These are phyloP conservation scores for Rhinoptilus africanus DNA, from an alignment of 2,113 vertebrate species.

Conservation along the genomic window DNA sequence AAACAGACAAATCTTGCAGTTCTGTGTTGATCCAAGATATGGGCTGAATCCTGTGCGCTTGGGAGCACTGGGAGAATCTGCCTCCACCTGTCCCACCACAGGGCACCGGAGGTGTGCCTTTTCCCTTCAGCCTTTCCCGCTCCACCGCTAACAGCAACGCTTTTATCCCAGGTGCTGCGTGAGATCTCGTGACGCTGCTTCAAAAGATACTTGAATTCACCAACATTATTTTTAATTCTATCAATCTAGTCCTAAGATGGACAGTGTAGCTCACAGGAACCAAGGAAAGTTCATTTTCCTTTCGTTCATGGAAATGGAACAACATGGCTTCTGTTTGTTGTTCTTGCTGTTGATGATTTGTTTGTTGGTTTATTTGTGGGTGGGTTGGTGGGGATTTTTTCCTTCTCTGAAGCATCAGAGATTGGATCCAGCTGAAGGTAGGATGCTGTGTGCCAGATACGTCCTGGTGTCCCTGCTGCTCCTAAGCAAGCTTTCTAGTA, in stretches of 20 bases:
- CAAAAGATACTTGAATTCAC: background rate
- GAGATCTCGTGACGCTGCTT: background rate
- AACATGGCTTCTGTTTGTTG: background rate
- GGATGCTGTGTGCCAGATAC: background rate
- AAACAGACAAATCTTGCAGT: background rate
- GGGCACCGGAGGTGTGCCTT: background rate
- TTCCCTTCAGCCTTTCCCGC: background rate
- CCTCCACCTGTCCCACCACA: no score
- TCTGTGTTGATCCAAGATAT: background rate
- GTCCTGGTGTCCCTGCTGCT: background rate
- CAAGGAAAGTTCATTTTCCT: background rate
- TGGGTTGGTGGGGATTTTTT: background rate
- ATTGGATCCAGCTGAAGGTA: background rate
- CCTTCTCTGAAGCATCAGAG: background rate
- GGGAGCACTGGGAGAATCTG: no score
- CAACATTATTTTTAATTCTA: background rate
- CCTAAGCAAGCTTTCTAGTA: background rate
- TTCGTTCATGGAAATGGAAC: background rate
- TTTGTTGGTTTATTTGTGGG: background rate
- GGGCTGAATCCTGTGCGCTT: background rate
- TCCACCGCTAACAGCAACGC: background rate
- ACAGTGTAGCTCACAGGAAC: background rate
- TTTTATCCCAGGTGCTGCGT: background rate
- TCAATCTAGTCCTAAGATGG: background rate
- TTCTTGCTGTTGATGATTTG: background rate